Percentiles rank a stretch among this genome's conserved stretches.
phyloP scores from a whole-genome alignment of 2,113 vertebrate genomes.

The Aphyosemion australe region DNA sequence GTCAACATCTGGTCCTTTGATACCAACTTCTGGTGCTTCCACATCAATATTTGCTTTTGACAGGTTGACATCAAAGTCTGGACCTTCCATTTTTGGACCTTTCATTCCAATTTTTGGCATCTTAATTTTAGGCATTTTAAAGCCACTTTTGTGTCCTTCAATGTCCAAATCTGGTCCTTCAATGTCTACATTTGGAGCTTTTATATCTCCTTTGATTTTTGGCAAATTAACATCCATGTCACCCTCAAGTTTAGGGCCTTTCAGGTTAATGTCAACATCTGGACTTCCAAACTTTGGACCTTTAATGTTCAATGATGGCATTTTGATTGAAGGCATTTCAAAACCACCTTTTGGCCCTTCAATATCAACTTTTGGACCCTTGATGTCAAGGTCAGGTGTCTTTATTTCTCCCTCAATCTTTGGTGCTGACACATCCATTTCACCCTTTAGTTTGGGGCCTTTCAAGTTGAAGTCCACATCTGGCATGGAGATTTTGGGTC shows the following conservation, averaged over 20 bases:
- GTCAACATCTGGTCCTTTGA: too few relatives aligned
- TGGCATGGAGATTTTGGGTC: accelerated
- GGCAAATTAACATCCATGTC: background rate
- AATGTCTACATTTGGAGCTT: background rate
- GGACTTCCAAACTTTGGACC: slow-evolving; percentile 10
- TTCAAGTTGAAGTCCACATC: slow-evolving; percentile 44
- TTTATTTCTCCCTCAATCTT: slow-evolving; percentile 25
- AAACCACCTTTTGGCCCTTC: slow-evolving; percentile 6
- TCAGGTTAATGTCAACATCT: slow-evolving; percentile 20
- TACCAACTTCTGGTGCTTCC: too few relatives aligned
- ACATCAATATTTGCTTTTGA: too few relatives aligned
- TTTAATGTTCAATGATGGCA: slow-evolving; percentile 17
- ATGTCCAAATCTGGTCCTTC: background rate
- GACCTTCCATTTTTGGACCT: too few relatives aligned
- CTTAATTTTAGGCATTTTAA: slow-evolving; percentile 3
- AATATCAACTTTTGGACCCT: slow-evolving; percentile 7
- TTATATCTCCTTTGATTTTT: background rate
- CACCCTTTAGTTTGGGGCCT: slow-evolving; percentile 52
- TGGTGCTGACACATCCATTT: background rate
- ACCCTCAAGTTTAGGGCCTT: background rate
- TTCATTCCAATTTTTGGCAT: background rate
- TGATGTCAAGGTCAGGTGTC: background rate
- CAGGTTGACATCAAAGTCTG: too few relatives aligned
- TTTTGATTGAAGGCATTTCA: slow-evolving; percentile 30
- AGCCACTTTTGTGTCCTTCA: background rate